Base-by-base conservation (phyloP, 2,113 vertebrate species). In the Entelurus aequoreus region DNA sequence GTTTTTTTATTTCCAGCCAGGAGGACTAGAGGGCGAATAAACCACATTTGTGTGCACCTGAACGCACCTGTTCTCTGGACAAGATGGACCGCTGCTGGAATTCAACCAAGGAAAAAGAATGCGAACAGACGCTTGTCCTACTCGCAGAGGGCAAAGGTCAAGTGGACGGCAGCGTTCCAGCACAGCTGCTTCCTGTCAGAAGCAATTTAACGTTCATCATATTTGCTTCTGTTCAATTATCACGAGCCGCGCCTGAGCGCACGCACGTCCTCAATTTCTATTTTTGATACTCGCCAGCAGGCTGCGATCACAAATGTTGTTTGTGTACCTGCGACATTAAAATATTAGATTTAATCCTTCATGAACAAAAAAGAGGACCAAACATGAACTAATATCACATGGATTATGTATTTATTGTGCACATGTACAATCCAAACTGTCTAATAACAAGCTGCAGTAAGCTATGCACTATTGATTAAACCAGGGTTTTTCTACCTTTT, bases 141-240 rank as follows among this genome's bases (percentile, higher is more conserved):
- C 68, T 61, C 48, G 53, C 62, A 67, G 16, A 68, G 85, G 77
- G 51, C 81, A 86, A 66, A 74, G 84, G 66, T 86, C 74, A 77
- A 74, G 54, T 64, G 68, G 72, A 80, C 68, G 54, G 54, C 44
- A 58, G 57, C 68, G 58, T 68, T 76, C 68, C 28, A 63, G 60
- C 53, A 51, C 72, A 78, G 75, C 66, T 78, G 76, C 56, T 48
- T 62, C 37, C 75, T 76, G 71, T 78, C 74, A 66, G 14, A 49
- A 42, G 56, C 48, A 57, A 68, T 75, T 62, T 40, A 12, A 70
- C 57, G 68, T 77, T 64, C 61, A 60, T 65, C 48, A 63, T 50
- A 69, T 67, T 47, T 60, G 57, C 57, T 67, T 62, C 11, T 69
- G 60, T 74, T 55, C 28, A 13, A 71, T 71, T 69, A 66, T 64